Conservation (phyloP, 2,888 invertebrate species). For the Neuroscelio doddi region DNA sequence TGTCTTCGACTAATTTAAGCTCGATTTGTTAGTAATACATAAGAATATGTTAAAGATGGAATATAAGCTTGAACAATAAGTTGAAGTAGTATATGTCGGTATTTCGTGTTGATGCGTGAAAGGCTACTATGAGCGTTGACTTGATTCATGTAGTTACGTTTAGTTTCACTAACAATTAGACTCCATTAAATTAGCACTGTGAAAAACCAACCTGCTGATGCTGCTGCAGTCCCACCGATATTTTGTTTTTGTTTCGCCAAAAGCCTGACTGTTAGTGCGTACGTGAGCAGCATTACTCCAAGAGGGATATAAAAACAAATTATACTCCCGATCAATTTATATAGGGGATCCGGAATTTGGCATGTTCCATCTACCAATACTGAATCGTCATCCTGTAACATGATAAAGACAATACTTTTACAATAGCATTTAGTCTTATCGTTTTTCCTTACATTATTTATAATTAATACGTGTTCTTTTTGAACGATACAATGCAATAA, state of each 20-base stretch:
- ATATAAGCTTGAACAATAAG: too few species aligned
- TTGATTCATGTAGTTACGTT: background rate
- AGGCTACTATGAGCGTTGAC: background rate
- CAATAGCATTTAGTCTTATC: too few species aligned
- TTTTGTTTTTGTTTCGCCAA: conserved; percentile 88
- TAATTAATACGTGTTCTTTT: too few species aligned
- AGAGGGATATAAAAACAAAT: conserved; percentile 97
- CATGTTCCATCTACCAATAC: conserved; percentile 88
- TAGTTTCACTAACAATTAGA: too few species aligned
- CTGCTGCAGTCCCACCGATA: conserved; percentile 75
- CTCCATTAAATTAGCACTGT: too few species aligned
- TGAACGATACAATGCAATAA: too few species aligned
- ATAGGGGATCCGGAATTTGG: conserved; percentile 90
- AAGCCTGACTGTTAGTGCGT: conserved; percentile 90
- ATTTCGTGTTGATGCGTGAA: background rate
- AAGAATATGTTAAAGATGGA: too few species aligned
- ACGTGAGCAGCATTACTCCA: conserved; percentile 95
- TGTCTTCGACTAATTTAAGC: too few species aligned
- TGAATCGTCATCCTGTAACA: conserved; percentile 84
- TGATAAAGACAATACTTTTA: conserved; percentile 13
- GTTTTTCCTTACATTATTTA: too few species aligned
- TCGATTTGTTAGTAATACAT: too few species aligned
- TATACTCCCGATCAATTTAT: conserved; percentile 94
- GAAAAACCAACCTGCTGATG: conserved; percentile 81
- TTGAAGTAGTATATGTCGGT: too few species aligned